Percentiles rank a stretch among this genome's conserved stretches.
Evolutionary conservation across 2,888 invertebrate genomes (phyloP).

Genomic region (Oithona nana): DNA sequence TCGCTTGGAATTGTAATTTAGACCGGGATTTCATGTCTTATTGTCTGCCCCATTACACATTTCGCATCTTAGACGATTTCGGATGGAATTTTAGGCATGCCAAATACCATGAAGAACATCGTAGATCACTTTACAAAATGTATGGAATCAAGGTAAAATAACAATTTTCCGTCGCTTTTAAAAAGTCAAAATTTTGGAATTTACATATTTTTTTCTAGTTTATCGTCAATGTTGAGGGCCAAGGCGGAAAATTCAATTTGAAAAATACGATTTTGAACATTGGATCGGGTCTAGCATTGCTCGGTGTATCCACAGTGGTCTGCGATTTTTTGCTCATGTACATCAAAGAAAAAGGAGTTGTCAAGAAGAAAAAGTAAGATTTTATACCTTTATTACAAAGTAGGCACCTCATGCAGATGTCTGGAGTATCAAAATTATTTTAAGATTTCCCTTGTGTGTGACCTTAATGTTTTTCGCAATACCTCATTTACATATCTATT

Average conservation of each 20-base stretch:
- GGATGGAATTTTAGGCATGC: constrained; percentile 32
- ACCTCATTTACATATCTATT: too few relatives aligned
- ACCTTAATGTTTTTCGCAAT: too few relatives aligned
- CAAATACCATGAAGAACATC: constrained; percentile 25
- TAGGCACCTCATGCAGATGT: too few relatives aligned
- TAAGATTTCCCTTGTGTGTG: too few relatives aligned
- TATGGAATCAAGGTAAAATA: constrained; percentile 27
- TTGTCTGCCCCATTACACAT: constrained; percentile 29
- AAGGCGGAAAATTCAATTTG: constrained; percentile 32
- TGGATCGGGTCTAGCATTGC: constrained; percentile 33
- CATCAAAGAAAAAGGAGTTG: constrained; percentile 20
- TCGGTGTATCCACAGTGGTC: constrained; percentile 30
- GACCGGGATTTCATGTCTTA: constrained; percentile 26
- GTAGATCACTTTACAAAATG: constrained; percentile 27
- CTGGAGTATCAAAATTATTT: too few relatives aligned
- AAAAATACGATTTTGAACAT: constrained; percentile 32
- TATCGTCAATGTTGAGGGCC: constrained; percentile 29
- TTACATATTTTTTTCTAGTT: constrained; percentile 21
- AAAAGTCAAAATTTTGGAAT: background rate
- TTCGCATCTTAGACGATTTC: constrained; percentile 28
- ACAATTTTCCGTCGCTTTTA: background rate
- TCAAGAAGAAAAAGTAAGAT: constrained; percentile 6
- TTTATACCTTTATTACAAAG: too few relatives aligned
- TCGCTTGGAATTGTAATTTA: constrained; percentile 32
- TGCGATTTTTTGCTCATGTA: constrained; percentile 32